Conservation (phyloP, 2,797 vertebrate genomes). For the Enteromius radiatus region DNA sequence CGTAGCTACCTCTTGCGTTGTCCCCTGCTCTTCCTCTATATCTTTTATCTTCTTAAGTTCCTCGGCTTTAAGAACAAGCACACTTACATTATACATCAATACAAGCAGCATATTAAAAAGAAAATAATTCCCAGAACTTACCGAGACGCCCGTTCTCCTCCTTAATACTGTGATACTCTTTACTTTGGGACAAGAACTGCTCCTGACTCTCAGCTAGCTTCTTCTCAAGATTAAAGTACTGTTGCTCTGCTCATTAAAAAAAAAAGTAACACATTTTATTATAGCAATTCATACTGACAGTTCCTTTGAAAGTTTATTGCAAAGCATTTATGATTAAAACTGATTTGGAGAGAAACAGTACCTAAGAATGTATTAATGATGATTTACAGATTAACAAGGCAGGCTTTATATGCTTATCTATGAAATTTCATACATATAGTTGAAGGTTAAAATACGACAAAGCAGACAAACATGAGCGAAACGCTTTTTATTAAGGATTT, state of each 20-base stretch:
- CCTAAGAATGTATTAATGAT: not conserved
- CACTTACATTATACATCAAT: not conserved
- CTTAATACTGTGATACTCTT: conserved; percentile 82
- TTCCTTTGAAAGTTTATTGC: not conserved
- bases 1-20: conserved; percentile 76
- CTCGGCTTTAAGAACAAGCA: conserved; percentile 66
- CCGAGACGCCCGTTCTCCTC: conserved; percentile 87
- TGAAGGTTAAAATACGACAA: not conserved
- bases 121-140: conserved; percentile 73
- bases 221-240: conserved; percentile 94
- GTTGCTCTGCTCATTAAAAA: conserved; percentile 85
- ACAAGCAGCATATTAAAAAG: not conserved
- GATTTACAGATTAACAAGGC: not conserved
- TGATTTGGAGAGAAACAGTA: not conserved
- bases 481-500: not conserved
- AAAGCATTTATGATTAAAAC: not conserved
- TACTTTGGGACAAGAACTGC: conserved; percentile 86
- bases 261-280: not conserved
- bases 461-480: not conserved
- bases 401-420: not conserved
- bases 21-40: conserved; percentile 74
- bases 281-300: not conserved
- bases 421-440: not conserved
- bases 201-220: conserved; percentile 89
- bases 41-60: conserved; percentile 78